A percentile compares a stretch with the other conserved stretches of the same genome.
These are phyloP conservation scores for Pristiophorus japonicus DNA, from an alignment of 2,113 vertebrate genomes.

Conservation along the genomic window DNA sequence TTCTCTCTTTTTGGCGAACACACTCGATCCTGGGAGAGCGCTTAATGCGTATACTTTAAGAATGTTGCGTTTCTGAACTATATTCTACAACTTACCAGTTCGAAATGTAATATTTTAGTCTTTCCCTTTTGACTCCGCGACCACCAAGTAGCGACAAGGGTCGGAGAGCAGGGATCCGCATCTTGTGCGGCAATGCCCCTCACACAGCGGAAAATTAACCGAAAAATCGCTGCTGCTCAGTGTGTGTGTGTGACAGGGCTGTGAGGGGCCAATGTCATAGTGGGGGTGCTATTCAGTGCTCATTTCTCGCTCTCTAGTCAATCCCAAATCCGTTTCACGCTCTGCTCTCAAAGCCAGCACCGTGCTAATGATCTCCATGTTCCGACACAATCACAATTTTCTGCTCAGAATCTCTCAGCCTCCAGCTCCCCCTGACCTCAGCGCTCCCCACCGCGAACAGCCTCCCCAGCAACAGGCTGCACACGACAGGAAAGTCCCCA, in stretches of 20 bases:
- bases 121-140: neutral
- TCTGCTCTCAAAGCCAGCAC: constrained; percentile 9
- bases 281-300: constrained; percentile 25
- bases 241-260: neutral
- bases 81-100: neutral
- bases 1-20: neutral
- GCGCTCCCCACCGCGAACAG: neutral
- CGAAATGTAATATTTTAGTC: neutral
- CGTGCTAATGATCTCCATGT: constrained; percentile 32
- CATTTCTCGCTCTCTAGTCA: constrained; percentile 21
- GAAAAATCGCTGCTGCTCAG: constrained; percentile 1
- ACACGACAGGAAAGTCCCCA: neutral
- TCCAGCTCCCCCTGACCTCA: neutral
- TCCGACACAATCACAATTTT: constrained; percentile 36
- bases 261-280: neutral
- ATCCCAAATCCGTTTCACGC: constrained; percentile 31
- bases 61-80: neutral
- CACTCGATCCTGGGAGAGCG: neutral
- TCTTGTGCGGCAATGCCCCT: neutral
- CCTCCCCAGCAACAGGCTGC: neutral
- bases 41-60: neutral
- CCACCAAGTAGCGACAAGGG: neutral
- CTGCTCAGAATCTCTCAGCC: neutral
- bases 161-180: neutral
- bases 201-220: neutral